These are phyloP conservation scores for Tragopan temminckii DNA, from an alignment of 2,797 vertebrate genomes.

Conservation along the genomic window DNA sequence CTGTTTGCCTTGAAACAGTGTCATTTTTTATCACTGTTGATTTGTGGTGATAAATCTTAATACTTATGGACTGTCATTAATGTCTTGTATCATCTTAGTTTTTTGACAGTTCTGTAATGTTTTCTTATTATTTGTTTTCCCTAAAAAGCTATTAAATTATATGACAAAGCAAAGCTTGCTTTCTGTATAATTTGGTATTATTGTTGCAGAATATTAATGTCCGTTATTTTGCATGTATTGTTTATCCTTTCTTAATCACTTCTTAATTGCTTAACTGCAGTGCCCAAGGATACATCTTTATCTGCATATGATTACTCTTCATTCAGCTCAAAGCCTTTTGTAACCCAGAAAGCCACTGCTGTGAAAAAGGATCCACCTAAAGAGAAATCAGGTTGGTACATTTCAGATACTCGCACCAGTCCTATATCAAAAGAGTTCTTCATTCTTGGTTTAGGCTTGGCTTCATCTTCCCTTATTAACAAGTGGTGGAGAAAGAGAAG, in stretches of 20 bases:
- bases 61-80: not conserved
- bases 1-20: not conserved
- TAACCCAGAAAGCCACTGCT: constrained; percentile 61
- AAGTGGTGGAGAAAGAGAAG: not conserved
- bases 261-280: constrained; percentile 58
- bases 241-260: not conserved
- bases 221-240: not conserved
- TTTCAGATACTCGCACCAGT: not conserved
- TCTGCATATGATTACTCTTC: constrained; percentile 20
- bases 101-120: not conserved
- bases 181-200: not conserved
- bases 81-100: not conserved
- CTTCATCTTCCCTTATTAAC: not conserved
- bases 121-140: not conserved
- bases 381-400: constrained; percentile 87
- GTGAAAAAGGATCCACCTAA: constrained; percentile 84
- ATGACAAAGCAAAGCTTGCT: not conserved
- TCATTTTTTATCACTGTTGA: not conserved
- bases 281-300: constrained; percentile 59
- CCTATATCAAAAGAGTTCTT: not conserved
- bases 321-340: constrained; percentile 67
- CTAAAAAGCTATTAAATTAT: not conserved
- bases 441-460: not conserved
- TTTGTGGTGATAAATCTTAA: not conserved
- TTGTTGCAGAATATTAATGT: not conserved